Conservation (phyloP, 2,113 vertebrate genomes). For the Odontophorus gujanensis region DNA sequence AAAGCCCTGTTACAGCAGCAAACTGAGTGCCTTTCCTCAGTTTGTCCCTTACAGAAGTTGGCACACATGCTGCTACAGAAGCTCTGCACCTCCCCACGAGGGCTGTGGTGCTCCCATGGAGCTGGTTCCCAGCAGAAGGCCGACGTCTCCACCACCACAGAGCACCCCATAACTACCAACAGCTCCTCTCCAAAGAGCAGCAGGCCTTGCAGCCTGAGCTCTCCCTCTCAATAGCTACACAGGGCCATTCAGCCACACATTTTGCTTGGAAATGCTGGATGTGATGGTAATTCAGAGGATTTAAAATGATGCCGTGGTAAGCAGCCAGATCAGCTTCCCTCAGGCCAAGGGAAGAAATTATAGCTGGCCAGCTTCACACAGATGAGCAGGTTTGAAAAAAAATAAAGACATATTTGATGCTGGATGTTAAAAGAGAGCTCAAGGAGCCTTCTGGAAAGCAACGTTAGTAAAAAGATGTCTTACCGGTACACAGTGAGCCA, state of each 20-base stretch:
- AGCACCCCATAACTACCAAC: background rate
- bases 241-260: background rate
- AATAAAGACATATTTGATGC: background rate
- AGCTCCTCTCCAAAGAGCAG: background rate
- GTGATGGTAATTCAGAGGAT: background rate
- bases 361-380: background rate
- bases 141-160: background rate
- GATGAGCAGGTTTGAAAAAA: background rate
- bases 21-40: background rate
- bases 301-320: background rate
- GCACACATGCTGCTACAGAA: background rate
- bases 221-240: background rate
- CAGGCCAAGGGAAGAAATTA: slow-evolving; percentile 27
- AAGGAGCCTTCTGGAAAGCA: slow-evolving; percentile 46
- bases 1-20: background rate
- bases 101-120: background rate
- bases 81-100: background rate
- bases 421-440: background rate
- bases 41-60: background rate
- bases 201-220: slow-evolving; percentile 42
- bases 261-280: slow-evolving; percentile 3
- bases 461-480: background rate
- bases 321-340: slow-evolving; percentile 24
- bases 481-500: background rate
- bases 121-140: too few species aligned